phyloP scores from a whole-genome alignment of 2,113 vertebrate species.

The Hassar affinis region DNA sequence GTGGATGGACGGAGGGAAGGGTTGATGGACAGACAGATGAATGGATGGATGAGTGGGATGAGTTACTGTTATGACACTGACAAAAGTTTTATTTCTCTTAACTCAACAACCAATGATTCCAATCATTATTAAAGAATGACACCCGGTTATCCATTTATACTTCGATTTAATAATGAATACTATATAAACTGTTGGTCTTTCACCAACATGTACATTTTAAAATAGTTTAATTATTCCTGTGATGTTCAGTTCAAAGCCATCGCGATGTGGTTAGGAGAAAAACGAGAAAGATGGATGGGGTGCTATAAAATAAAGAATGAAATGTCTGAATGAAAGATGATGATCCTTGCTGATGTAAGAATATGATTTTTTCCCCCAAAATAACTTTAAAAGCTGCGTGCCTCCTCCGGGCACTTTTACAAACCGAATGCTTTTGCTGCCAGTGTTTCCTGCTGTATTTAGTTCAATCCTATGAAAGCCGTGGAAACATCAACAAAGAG shows the following conservation, averaged over 20 bases:
- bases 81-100: neutral
- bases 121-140: neutral
- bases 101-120: neutral
- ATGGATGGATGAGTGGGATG: too few relatives aligned
- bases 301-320: neutral
- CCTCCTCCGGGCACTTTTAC: neutral
- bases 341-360: neutral
- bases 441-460: slow-evolving; percentile 4
- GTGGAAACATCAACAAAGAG: slow-evolving; percentile 34
- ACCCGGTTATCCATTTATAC: too few relatives aligned
- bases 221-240: neutral
- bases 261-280: neutral
- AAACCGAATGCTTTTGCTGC: neutral
- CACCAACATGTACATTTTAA: neutral
- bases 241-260: neutral
- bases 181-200: too few relatives aligned
- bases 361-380: neutral
- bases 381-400: neutral
- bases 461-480: neutral
- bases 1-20: too few relatives aligned
- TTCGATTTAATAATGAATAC: too few relatives aligned
- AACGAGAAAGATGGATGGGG: neutral
- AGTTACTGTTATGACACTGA: neutral
- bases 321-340: neutral
- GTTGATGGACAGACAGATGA: too few relatives aligned